Percentiles rank a stretch among this genome's conserved stretches.
These are phyloP conservation scores for Bemisia tabaci DNA, from an alignment of 1,140 invertebrate genomes.

Conservation along the genomic window DNA sequence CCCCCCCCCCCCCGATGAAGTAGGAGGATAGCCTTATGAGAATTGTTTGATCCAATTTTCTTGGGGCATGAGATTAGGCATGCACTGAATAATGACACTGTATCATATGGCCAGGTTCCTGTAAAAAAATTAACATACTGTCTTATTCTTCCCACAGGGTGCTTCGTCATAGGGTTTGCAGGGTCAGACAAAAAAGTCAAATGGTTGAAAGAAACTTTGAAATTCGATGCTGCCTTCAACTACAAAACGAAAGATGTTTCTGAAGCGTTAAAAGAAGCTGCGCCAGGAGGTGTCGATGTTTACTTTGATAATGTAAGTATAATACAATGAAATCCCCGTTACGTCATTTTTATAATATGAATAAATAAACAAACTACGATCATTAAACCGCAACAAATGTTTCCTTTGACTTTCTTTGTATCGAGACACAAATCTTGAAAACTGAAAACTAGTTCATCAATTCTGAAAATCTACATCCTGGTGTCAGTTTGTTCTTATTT, in stretches of 20 bases:
- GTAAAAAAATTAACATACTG: too few relatives aligned
- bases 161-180: conserved; percentile 53
- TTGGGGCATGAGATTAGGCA: too few relatives aligned
- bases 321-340: background rate
- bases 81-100: too few relatives aligned
- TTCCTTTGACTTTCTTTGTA: too few relatives aligned
- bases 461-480: too few relatives aligned
- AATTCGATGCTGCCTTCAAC: conserved; percentile 53
- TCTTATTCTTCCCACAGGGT: conserved; percentile 35
- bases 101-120: too few relatives aligned
- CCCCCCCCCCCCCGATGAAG: too few relatives aligned
- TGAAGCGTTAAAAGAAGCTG: conserved; percentile 35
- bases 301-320: conserved; percentile 41
- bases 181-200: conserved; percentile 52
- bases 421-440: too few relatives aligned
- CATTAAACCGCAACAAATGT: background rate
- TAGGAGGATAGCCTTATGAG: too few relatives aligned
- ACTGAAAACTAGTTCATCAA: too few relatives aligned
- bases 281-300: conserved; percentile 38
- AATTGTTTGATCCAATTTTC: too few relatives aligned
- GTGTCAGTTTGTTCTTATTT: too few relatives aligned
- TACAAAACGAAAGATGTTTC: conserved; percentile 47
- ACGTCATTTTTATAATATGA: background rate
- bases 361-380: background rate
- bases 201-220: conserved; percentile 47